Percentiles rank a stretch among this genome's conserved stretches.
Conservation (phyloP, 2,888 invertebrate species). For the Gibbula magus region DNA sequence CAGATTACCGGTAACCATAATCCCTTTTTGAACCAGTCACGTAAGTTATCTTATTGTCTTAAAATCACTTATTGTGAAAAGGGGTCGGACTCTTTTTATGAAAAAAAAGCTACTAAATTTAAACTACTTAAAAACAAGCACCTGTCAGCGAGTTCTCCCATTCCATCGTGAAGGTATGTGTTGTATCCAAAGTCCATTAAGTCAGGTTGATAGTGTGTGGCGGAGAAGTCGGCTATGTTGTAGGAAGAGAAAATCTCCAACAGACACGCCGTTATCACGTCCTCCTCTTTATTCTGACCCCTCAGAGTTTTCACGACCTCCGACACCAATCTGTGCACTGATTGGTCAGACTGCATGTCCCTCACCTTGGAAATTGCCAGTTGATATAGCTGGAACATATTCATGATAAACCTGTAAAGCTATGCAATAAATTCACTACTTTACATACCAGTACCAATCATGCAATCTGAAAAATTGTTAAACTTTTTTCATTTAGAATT, state of each 20-base stretch:
- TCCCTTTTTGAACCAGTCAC: too few relatives aligned
- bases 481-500: too few relatives aligned
- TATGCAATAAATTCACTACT: too few relatives aligned
- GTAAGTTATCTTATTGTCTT: too few relatives aligned
- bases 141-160: conserved; percentile 56
- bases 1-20: too few relatives aligned
- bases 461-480: too few relatives aligned
- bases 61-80: too few relatives aligned
- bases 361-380: conserved; percentile 46
- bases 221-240: conserved; percentile 48
- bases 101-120: neutral
- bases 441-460: too few relatives aligned
- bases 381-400: neutral
- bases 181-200: conserved; percentile 60
- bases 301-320: conserved; percentile 34
- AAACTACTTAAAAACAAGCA: conserved; percentile 29
- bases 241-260: conserved; percentile 36
- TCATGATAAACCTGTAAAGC: too few relatives aligned
- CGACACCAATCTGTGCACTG: conserved; percentile 48
- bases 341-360: conserved; percentile 42
- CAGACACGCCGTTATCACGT: neutral
- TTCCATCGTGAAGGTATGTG: conserved; percentile 59
- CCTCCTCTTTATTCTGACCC: neutral
- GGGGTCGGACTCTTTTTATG: neutral
- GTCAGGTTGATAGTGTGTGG: conserved; percentile 49